A percentile compares a stretch with the other conserved stretches of the same genome.
phyloP scores from a whole-genome alignment of 2,888 invertebrate genomes.

The Hedychridium roseum region DNA sequence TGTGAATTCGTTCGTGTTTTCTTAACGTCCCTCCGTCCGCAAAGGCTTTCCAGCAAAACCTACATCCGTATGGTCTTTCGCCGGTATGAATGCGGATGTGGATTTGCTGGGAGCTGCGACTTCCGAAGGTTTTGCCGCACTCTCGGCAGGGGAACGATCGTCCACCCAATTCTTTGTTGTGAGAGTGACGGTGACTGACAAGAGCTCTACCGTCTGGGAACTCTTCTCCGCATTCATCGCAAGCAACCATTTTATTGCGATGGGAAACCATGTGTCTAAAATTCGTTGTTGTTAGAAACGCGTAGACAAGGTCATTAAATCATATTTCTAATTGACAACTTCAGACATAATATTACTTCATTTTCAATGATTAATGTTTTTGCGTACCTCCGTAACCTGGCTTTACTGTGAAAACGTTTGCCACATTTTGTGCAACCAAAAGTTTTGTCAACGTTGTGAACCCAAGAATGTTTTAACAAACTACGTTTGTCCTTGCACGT shows the following conservation, averaged over 20 bases:
- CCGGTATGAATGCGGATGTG: conserved; percentile 87
- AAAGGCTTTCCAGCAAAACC: conserved; percentile 89
- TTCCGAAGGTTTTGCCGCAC: conserved; percentile 87
- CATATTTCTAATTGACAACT: background rate
- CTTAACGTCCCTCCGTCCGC: conserved; percentile 86
- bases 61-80: conserved; percentile 84
- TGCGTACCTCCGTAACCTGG: conserved; percentile 63
- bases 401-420: conserved; percentile 77
- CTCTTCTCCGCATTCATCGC: conserved; percentile 76
- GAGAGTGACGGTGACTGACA: conserved; percentile 76
- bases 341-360: conserved; percentile 13
- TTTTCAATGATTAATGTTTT: background rate
- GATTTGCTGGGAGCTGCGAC: conserved; percentile 85
- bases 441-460: conserved; percentile 72
- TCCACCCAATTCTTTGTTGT: conserved; percentile 66
- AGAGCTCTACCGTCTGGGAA: conserved; percentile 76
- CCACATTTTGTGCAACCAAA: conserved; percentile 74
- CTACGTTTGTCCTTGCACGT: conserved; percentile 75
- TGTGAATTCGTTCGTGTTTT: conserved; percentile 87
- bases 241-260: conserved; percentile 74
- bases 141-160: conserved; percentile 83
- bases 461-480: conserved; percentile 74
- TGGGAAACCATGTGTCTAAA: conserved; percentile 76
- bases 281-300: too few species aligned
- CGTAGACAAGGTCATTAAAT: too few species aligned